phyloP scores from a whole-genome alignment of 2,113 vertebrate species.

The Eptesicus fuscus region DNA sequence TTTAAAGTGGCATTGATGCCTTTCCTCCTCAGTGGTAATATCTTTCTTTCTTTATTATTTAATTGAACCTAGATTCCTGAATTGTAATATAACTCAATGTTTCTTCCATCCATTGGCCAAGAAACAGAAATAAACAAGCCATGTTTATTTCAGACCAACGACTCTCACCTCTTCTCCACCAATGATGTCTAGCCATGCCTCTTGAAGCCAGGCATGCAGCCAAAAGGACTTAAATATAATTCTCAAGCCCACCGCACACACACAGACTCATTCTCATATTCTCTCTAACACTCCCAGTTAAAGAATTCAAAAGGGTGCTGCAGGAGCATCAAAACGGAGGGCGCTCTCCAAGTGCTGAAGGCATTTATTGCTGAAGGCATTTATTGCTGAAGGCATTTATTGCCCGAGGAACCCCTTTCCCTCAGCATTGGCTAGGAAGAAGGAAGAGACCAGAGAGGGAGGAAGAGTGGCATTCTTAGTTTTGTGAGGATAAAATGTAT shows the following conservation, averaged over 20 bases:
- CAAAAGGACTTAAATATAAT: slow-evolving; percentile 46
- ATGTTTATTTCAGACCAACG: not conserved
- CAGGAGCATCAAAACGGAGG: not conserved
- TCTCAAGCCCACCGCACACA: not conserved
- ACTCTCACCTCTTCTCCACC: not conserved
- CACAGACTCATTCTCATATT: not conserved
- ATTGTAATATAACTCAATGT: slow-evolving; percentile 7
- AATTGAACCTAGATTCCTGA: slow-evolving; percentile 18
- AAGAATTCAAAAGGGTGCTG: not conserved
- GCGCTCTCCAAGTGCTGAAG: slow-evolving; percentile 78
- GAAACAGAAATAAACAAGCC: slow-evolving; percentile 48
- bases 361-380: not conserved
- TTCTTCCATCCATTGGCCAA: slow-evolving; percentile 18
- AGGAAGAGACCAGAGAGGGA: not conserved
- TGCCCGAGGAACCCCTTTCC: not conserved
- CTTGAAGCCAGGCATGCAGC: slow-evolving; percentile 16
- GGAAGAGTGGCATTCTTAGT: not conserved
- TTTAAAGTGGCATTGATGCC: not conserved
- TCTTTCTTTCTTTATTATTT: not conserved
- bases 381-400: slow-evolving; percentile 57
- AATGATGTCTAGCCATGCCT: not conserved
- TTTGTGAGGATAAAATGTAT: not conserved
- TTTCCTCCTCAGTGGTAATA: not conserved
- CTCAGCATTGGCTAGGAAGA: not conserved
- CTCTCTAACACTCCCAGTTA: not conserved